Evolutionary conservation across 2,797 vertebrate genomes (phyloP).

Genomic region (Oreonectes daqikongensis): DNA sequence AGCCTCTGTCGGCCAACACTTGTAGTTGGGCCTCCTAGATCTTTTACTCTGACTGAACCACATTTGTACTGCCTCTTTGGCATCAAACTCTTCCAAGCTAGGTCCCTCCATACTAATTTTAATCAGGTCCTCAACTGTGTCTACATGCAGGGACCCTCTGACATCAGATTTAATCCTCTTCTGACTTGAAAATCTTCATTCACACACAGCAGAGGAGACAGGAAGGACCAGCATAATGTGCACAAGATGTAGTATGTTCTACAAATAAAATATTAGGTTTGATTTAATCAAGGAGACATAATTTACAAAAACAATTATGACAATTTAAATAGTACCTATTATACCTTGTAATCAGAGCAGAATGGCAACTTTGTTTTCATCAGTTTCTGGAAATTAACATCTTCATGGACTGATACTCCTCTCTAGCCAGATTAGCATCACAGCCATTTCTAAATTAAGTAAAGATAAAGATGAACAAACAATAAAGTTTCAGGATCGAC

Average conservation of each 20-base stretch:
- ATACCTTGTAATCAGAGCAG: conserved; percentile 4
- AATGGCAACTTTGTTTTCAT: background rate
- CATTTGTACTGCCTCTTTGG: no score
- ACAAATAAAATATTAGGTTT: background rate
- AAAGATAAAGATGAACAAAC: background rate
- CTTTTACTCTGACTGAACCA: no score
- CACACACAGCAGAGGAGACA: background rate
- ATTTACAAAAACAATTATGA: no score
- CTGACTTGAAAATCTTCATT: background rate
- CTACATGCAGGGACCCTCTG: background rate
- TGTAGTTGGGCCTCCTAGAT: no score
- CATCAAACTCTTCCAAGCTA: no score
- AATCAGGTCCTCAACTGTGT: no score
- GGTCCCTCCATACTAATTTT: no score
- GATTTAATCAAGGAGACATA: background rate
- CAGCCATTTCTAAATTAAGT: background rate
- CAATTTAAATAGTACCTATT: no score
- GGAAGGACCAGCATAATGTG: background rate
- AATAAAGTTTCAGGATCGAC: no score
- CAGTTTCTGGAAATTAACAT: background rate
- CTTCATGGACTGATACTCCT: background rate
- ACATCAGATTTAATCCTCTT: background rate
- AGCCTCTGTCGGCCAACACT: no score
- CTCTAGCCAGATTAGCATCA: background rate
- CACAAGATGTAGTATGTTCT: background rate